Percentiles rank a stretch among this genome's conserved stretches.
These are phyloP conservation scores for Zaprionus ornatus DNA, from an alignment of 1,140 invertebrate genomes.

Conservation along the genomic window DNA sequence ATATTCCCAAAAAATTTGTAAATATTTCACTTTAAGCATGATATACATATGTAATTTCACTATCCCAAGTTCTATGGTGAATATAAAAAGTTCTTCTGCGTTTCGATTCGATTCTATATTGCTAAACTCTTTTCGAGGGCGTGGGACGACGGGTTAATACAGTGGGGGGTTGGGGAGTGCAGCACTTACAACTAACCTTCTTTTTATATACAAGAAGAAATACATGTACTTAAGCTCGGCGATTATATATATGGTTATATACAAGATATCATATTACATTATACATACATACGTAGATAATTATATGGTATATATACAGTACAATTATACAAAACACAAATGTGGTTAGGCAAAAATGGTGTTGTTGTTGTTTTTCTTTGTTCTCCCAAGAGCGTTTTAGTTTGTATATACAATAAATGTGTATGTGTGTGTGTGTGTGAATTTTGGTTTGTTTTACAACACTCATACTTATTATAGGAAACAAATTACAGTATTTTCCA, in stretches of 20 bases:
- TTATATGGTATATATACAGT: slow-evolving; percentile 1
- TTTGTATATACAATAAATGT: slow-evolving; percentile 21
- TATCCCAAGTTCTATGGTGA: slow-evolving; percentile 6
- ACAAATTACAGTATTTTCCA: background rate
- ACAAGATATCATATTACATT: slow-evolving; percentile 32
- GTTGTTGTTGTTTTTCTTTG: background rate
- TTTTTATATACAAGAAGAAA: slow-evolving; percentile 14
- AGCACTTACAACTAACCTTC: slow-evolving; percentile 25
- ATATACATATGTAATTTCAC: background rate
- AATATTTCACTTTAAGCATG: background rate
- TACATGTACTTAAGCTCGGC: slow-evolving; percentile 9
- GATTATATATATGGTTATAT: slow-evolving; percentile 33
- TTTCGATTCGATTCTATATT: background rate
- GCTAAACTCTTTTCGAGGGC: background rate
- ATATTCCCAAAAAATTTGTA: background rate
- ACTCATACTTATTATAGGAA: background rate
- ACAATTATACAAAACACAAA: slow-evolving; percentile 34
- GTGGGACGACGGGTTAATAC: slow-evolving; percentile 30
- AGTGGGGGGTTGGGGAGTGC: slow-evolving; percentile 14
- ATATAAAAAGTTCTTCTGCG: background rate
- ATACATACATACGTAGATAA: slow-evolving; percentile 8
- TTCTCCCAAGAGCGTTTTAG: slow-evolving; percentile 9
- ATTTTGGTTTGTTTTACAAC: background rate
- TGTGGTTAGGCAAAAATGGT: slow-evolving; percentile 36
- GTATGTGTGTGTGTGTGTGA: slow-evolving; percentile 3